Base-by-base conservation (phyloP, 2,888 invertebrate species). In the Seira ritae region DNA sequence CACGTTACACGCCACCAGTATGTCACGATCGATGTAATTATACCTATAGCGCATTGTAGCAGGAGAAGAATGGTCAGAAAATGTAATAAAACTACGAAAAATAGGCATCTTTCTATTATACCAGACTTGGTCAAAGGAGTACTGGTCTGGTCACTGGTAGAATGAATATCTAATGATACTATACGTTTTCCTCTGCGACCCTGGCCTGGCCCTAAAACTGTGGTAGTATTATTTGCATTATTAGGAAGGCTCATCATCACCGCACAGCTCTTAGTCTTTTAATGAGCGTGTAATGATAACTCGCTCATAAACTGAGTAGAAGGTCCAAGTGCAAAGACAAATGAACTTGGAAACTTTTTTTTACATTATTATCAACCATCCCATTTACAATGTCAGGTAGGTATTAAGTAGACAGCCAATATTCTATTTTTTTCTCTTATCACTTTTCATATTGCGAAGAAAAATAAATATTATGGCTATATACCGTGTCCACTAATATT, bases 151-250 rank as follows among this genome's bases (percentile, higher is more conserved):
- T 12, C 42, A 42, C 4, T 42, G 42, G 62, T 10, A 62, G 15
- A 20, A 62, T 62, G 62, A 20, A 62, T 62, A 62, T 62, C 20
- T 20, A 62, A 62, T 62, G 22, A 62, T 20, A 62, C 20, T 62
- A 20, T 20, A 60, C 60, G 1, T 62, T 62, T 62, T 62, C n/a
- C 20, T 62, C 2, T n/a, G 50, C 22, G 70, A 70, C 70, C 70
- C 46, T 70, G 70, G 70, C 70, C 70, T 70, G 70, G 70, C 70
- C 70, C 70, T 70, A 70, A 42, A 70, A 46, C 42, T 42, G 46
- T 20, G 37, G n/a, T 62, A 62, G 55, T 55, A 31, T 31, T 31
- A 31, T 31, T 62, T 62, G 62, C 62, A 50, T 50, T 31, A 50
- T 50, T 50, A n/a, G 22, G 17, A 62, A 62, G 62, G 62, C 62